phyloP scores from a whole-genome alignment of 1,140 invertebrate species.

The Bombus fervidus region DNA sequence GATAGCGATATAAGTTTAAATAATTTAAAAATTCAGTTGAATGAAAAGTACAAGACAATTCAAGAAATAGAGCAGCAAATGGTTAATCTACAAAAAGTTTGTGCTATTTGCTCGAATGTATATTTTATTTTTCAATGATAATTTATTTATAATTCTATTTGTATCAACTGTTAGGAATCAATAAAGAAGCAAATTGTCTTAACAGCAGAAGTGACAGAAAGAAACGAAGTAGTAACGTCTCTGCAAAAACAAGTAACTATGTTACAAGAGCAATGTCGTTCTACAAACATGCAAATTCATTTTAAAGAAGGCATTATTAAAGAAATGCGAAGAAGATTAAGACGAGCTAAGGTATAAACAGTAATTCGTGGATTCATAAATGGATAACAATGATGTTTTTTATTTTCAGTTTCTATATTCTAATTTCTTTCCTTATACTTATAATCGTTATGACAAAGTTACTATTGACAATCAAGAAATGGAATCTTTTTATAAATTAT shows the following conservation, averaged over 20 bases:
- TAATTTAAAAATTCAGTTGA: conserved; percentile 62
- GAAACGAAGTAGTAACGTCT: conserved; percentile 78
- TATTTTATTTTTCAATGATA: conserved; percentile 21
- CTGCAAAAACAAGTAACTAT: conserved; percentile 77
- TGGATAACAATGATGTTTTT: conserved; percentile 17
- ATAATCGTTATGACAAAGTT: conserved; percentile 18
- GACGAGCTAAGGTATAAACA: conserved; percentile 72
- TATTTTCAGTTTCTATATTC: conserved; percentile 23
- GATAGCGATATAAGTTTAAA: conserved; percentile 62
- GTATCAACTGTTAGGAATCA: conserved; percentile 67
- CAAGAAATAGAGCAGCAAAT: conserved; percentile 67
- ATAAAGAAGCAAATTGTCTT: conserved; percentile 80
- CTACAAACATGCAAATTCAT: conserved; percentile 79
- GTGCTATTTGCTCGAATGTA: conserved; percentile 51
- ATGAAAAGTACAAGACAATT: conserved; percentile 70
- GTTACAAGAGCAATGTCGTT: conserved; percentile 80
- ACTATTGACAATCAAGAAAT: conserved; percentile 31
- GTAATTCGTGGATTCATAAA: conserved; percentile 39
- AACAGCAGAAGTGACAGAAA: conserved; percentile 81
- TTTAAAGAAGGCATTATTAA: conserved; percentile 84
- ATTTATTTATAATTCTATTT: conserved; percentile 28
- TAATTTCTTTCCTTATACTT: background rate
- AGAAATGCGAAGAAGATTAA: conserved; percentile 82
- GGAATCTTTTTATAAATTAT: conserved; percentile 38
- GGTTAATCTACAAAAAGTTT: conserved; percentile 73